phyloP scores from a whole-genome alignment of 2,888 invertebrate genomes.

The Omphaloscelis lunosa region DNA sequence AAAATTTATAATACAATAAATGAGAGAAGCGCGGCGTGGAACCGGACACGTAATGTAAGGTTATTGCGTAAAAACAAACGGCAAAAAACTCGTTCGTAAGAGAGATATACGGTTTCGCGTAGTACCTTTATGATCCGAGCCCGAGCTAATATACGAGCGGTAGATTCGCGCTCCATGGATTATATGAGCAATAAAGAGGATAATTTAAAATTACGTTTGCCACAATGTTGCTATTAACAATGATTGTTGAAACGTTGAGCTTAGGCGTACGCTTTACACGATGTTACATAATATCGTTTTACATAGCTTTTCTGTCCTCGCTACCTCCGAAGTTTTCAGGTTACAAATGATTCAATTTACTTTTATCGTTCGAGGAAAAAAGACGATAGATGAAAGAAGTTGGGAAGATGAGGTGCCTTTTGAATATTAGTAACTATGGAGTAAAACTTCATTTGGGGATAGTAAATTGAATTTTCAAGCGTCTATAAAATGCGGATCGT shows the following conservation, averaged over 20 bases:
- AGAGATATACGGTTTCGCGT: constrained; percentile 84
- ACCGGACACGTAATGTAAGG: constrained; percentile 87
- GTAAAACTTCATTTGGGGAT: constrained; percentile 51
- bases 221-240: constrained; percentile 82
- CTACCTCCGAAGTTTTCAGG: constrained; percentile 62
- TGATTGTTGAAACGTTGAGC: constrained; percentile 76
- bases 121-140: constrained; percentile 84
- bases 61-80: constrained; percentile 88
- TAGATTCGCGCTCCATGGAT: constrained; percentile 84
- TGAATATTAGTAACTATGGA: constrained; percentile 51
- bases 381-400: constrained; percentile 63
- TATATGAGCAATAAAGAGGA: constrained; percentile 85
- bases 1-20: constrained; percentile 89
- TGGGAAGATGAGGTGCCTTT: constrained; percentile 50
- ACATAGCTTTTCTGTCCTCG: constrained; percentile 41
- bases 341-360: constrained; percentile 68
- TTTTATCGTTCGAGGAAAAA: constrained; percentile 65
- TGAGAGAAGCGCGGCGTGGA: constrained; percentile 83
- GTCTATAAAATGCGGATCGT: constrained; percentile 51
- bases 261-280: constrained; percentile 64
- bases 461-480: constrained; percentile 62
- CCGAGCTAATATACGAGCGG: constrained; percentile 82
- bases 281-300: constrained; percentile 60
- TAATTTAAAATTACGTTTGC: constrained; percentile 86
- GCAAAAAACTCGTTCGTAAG: constrained; percentile 83